A percentile compares a stretch with the other conserved stretches of the same genome.
Evolutionary conservation across 1,140 invertebrate species (phyloP).

Genomic region (Microplitis demolitor): DNA sequence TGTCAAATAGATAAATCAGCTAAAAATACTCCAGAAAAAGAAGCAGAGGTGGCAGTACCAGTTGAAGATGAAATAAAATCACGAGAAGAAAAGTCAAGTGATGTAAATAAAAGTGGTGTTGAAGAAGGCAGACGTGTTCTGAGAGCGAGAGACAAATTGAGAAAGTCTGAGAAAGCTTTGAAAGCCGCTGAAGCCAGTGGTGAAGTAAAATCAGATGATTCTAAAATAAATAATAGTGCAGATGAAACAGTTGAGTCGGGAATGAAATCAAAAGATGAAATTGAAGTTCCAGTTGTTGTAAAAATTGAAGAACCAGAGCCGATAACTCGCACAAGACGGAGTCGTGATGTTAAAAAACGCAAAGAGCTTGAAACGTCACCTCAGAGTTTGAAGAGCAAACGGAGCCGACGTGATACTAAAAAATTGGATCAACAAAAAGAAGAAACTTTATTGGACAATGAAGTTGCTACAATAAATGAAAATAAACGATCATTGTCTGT

Average conservation of each 20-base stretch:
- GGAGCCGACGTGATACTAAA: conserved; percentile 46
- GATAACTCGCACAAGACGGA: conserved; percentile 44
- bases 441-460: conserved; percentile 56
- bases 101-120: conserved; percentile 29
- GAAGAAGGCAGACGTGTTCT: conserved; percentile 50
- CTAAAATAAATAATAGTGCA: conserved; percentile 7
- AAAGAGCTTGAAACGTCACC: conserved; percentile 39
- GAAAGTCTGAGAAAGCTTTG: conserved; percentile 36
- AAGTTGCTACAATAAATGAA: conserved; percentile 57
- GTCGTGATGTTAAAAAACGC: conserved; percentile 48
- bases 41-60: not conserved
- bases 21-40: not conserved
- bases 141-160: conserved; percentile 46
- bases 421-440: conserved; percentile 56
- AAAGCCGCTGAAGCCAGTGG: conserved; percentile 15
- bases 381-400: conserved; percentile 37
- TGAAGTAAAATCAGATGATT: conserved; percentile 10
- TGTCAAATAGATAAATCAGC: not conserved
- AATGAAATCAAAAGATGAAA: conserved; percentile 17
- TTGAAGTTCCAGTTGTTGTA: conserved; percentile 13
- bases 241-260: not conserved
- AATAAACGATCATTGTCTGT: conserved; percentile 41
- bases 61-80: conserved; percentile 8
- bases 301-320: conserved; percentile 37
- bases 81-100: not conserved